These are phyloP conservation scores for Oenanthe melanoleuca DNA, from an alignment of 2,113 vertebrate genomes.

Conservation along the genomic window DNA sequence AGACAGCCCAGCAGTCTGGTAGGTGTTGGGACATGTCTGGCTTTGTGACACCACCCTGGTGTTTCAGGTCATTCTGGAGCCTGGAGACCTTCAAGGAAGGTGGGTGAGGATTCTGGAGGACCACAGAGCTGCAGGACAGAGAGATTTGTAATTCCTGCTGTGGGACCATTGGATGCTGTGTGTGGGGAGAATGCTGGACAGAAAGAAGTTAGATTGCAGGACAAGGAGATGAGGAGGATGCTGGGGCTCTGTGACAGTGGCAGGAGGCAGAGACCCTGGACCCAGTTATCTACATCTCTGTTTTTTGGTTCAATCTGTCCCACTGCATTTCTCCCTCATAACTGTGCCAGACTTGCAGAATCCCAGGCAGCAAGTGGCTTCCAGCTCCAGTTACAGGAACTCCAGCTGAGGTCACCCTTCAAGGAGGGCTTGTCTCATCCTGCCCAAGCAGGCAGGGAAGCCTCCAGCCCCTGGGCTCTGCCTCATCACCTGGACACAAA, in stretches of 20 bases:
- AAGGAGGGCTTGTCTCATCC: neutral
- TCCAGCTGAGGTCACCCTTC: neutral
- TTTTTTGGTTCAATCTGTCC: neutral
- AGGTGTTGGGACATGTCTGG: neutral
- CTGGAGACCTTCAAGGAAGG: neutral
- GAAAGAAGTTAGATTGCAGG: neutral
- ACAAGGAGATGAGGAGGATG: neutral
- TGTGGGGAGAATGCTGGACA: neutral
- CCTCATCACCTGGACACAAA: neutral
- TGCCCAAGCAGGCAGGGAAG: neutral
- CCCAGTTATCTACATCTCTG: neutral
- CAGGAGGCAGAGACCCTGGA: neutral
- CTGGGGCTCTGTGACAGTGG: neutral
- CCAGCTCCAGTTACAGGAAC: neutral
- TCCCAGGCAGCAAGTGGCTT: neutral
- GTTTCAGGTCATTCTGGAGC: neutral
- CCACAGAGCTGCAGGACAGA: neutral
- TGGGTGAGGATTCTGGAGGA: neutral
- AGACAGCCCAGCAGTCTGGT: neutral
- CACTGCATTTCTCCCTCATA: neutral
- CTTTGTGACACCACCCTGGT: neutral
- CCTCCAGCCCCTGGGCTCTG: neutral
- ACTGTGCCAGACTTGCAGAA: neutral
- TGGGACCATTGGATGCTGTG: neutral
- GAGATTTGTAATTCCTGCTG: neutral